phyloP scores from a whole-genome alignment of 2,888 invertebrate species.

The Malthinus seriepunctatus region DNA sequence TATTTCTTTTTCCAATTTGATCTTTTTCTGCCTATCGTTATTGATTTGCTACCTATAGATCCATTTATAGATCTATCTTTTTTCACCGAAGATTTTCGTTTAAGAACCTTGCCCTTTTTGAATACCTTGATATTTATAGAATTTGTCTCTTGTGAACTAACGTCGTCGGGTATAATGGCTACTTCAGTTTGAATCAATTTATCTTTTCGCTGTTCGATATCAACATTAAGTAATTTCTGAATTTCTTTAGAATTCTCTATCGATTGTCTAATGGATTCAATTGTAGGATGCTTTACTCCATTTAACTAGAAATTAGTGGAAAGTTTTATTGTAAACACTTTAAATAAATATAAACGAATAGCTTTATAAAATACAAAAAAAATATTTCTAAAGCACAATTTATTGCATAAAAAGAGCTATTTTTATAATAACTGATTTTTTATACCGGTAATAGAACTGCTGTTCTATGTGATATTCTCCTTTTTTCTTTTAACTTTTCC shows the following conservation, averaged over 20 bases:
- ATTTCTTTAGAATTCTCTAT: constrained; percentile 23
- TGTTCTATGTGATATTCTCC: constrained; percentile 23
- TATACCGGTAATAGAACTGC: constrained; percentile 24
- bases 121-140: background rate
- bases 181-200: constrained; percentile 7
- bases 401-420: no score
- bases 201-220: constrained; percentile 16
- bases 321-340: background rate
- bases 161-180: background rate
- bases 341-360: background rate
- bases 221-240: constrained; percentile 17
- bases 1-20: background rate
- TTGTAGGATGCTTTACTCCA: constrained; percentile 21
- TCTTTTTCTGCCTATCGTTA: background rate
- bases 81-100: background rate
- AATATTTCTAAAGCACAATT: no score
- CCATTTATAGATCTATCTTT: background rate
- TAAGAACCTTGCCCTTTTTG: background rate
- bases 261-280: constrained; percentile 23
- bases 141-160: background rate
- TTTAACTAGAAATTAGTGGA: constrained; percentile 14
- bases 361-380: no score
- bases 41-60: background rate
- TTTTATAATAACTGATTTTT: background rate
- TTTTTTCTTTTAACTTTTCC: constrained; percentile 22